phyloP scores from a whole-genome alignment of 2,888 invertebrate genomes.

The Drosophila phalerata region DNA sequence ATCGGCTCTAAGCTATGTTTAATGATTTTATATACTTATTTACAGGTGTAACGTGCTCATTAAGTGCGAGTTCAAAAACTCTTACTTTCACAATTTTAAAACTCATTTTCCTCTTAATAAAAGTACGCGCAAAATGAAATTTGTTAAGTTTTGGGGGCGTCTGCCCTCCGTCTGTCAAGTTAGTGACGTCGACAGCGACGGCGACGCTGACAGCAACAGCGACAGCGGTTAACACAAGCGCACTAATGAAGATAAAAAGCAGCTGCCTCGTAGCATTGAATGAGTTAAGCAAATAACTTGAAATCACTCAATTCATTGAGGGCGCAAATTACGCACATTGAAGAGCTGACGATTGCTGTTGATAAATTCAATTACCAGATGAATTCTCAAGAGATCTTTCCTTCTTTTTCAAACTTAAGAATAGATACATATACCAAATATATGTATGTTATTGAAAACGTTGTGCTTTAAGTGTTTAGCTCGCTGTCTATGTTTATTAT shows the following conservation, averaged over 20 bases:
- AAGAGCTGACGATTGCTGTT: slow-evolving; percentile 52
- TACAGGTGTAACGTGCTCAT: no score
- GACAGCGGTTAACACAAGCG: slow-evolving; percentile 43
- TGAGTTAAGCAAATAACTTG: slow-evolving; percentile 60
- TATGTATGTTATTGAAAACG: slow-evolving; percentile 7
- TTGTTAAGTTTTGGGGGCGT: slow-evolving; percentile 20
- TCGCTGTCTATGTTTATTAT: slow-evolving; percentile 29
- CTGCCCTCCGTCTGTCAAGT: not conserved
- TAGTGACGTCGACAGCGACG: slow-evolving; percentile 1
- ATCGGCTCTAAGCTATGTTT: slow-evolving; percentile 2
- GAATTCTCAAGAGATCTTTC: slow-evolving; percentile 15
- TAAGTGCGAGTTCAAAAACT: not conserved
- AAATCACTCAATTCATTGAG: slow-evolving; percentile 53
- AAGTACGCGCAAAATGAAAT: slow-evolving; percentile 25
- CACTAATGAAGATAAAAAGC: slow-evolving; percentile 67
- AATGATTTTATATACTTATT: not conserved
- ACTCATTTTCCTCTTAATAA: slow-evolving; percentile 16
- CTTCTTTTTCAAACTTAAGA: slow-evolving; percentile 29
- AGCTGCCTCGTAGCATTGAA: slow-evolving; percentile 37
- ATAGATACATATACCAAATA: slow-evolving; percentile 22
- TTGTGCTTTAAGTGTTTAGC: slow-evolving; percentile 22
- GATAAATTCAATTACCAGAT: slow-evolving; percentile 65
- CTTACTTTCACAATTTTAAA: slow-evolving; percentile 6
- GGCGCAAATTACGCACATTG: slow-evolving; percentile 61
- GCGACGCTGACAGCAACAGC: slow-evolving; percentile 1